Evolutionary conservation across 2,888 invertebrate species (phyloP).

Genomic region (Polyommatus icarus): DNA sequence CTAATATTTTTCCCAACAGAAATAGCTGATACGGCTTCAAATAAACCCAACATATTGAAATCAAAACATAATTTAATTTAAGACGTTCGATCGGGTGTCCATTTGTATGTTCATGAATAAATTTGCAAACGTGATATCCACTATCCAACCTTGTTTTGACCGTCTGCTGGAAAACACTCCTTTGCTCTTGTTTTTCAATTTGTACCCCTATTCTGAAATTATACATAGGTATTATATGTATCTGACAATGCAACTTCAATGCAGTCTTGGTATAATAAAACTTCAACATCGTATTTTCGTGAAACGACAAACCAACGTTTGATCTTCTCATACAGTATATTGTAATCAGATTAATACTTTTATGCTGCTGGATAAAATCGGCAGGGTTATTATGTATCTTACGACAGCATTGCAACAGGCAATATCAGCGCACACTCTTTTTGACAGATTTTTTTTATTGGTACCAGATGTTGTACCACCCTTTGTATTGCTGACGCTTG

Average conservation of each 20-base stretch:
- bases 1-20: neutral
- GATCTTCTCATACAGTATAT: too few species aligned
- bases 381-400: too few species aligned
- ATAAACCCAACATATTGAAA: slow-evolving; percentile 5
- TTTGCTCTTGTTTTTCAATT: slow-evolving; percentile 15
- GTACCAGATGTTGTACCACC: neutral
- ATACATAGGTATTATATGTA: neutral
- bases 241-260: too few species aligned
- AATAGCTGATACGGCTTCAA: neutral
- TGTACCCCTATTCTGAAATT: neutral
- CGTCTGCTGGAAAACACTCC: slow-evolving; percentile 1
- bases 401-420: too few species aligned
- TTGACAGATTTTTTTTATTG: too few species aligned
- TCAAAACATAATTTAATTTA: slow-evolving; percentile 7
- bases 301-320: too few species aligned
- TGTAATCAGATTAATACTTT: too few species aligned
- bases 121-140: slow-evolving; percentile 40
- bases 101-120: slow-evolving; percentile 42
- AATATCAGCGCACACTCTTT: too few species aligned
- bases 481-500: neutral
- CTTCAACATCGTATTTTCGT: too few species aligned
- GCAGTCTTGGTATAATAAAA: too few species aligned
- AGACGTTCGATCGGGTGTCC: slow-evolving; percentile 25
- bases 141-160: slow-evolving; percentile 23
- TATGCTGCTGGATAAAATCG: too few species aligned